Base-by-base conservation (phyloP, 1,140 invertebrate species). In the Helicoverpa zea region DNA sequence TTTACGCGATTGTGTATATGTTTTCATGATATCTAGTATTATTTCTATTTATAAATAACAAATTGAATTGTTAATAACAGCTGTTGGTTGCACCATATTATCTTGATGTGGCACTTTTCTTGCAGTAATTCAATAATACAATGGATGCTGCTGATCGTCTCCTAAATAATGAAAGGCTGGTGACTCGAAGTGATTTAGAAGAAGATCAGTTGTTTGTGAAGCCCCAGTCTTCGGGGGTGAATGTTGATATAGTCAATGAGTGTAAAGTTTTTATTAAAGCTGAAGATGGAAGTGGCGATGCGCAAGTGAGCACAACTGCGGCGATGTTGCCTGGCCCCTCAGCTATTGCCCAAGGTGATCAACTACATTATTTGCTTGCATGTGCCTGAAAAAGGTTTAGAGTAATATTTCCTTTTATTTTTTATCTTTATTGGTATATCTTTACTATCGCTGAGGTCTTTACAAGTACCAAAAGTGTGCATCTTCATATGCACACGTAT, bases 231-330 rank as follows among this genome's bases (percentile, higher is more conserved):
- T 54, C 86, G 49, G 82, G 83, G 72, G 89, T 89, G 1, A 89
- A 89, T 68, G 90, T 88, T 88, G 91, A 94, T 82, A 88, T 94
- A 77, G 88, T 93, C 0, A 94, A 94, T 89, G 92, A 94, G 84
- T 94, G 91, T 81, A 90, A 94, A 83, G 89, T 92, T 86, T 94
- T 94, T 77, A 73, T 94, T 58, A 92, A 90, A 58, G 91, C 93
- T 82, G 93, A 94, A 80, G 92, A 94, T 78, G 93, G 93, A 30
- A 86, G 92, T 73, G 92, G 93, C 68, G 93, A 94, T 88, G 86
- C 88, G 43, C 84, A 86, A 63, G 78, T 64, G n/a, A 89, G 84
- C 56, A 83, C 87, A 49, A 86, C 81, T 56, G 81, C 81, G 29
- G 86, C 85, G 68, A 81, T 84, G 64, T 81, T 84, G 58, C 35